Evolutionary conservation across 1,140 invertebrate species (phyloP).

Genomic region (Drosophila seguyi): DNA sequence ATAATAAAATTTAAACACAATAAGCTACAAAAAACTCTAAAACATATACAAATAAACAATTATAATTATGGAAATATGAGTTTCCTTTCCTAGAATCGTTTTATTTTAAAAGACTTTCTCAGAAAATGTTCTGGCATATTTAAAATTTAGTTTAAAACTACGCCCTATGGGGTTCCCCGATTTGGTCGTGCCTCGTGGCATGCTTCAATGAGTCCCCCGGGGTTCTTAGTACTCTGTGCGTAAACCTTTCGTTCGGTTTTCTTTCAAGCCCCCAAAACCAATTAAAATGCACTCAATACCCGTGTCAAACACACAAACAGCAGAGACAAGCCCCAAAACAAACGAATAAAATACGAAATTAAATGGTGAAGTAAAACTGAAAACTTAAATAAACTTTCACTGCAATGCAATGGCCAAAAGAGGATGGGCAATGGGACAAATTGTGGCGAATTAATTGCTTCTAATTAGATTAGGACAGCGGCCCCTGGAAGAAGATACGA

Average conservation of each 20-base stretch:
- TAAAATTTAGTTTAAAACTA: background rate
- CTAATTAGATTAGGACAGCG: conserved; percentile 75
- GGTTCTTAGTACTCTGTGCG: conserved; percentile 35
- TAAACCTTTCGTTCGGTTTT: conserved; percentile 50
- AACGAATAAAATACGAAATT: conserved; percentile 42
- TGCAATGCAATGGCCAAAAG: conserved; percentile 27
- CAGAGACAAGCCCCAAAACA: conserved; percentile 54
- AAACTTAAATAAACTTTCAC: conserved; percentile 70
- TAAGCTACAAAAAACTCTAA: too few relatives aligned
- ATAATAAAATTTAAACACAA: too few relatives aligned
- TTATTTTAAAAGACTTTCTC: conserved; percentile 2
- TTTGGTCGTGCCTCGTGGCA: conserved; percentile 26
- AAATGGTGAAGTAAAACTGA: conserved; percentile 50
- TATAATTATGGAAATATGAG: conserved; percentile 2
- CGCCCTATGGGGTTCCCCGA: background rate
- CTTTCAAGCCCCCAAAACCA: conserved; percentile 68
- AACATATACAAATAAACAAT: too few relatives aligned
- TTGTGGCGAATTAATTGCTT: conserved; percentile 75
- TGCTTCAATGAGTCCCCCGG: conserved; percentile 37
- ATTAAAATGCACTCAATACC: conserved; percentile 76
- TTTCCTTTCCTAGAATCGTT: background rate
- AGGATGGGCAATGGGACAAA: conserved; percentile 45
- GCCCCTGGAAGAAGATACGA: conserved; percentile 44
- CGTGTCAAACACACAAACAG: conserved; percentile 47
- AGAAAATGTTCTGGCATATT: background rate